Conservation (phyloP, 2,113 vertebrate genomes). For the Centropristis striata region DNA sequence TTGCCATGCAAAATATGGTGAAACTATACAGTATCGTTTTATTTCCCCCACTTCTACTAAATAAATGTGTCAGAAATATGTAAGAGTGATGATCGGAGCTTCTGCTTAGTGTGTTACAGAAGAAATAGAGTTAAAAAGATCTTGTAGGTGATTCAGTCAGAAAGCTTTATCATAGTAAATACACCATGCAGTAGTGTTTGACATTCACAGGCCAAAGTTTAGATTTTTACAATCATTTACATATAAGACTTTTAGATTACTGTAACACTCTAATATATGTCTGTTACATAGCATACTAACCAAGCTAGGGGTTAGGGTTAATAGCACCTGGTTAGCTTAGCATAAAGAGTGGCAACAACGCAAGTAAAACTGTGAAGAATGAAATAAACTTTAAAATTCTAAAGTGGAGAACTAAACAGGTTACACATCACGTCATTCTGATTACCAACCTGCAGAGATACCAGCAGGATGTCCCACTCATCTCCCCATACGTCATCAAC, state of each 20-base stretch:
- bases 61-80: not conserved
- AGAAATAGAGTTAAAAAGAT: not conserved
- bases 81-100: not conserved
- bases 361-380: not conserved
- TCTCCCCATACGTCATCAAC: conserved; percentile 93
- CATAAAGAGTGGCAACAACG: not conserved
- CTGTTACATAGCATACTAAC: too few relatives aligned
- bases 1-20: too few relatives aligned
- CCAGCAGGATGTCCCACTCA: conserved; percentile 93
- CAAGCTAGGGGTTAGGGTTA: too few relatives aligned
- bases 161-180: not conserved
- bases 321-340: too few relatives aligned
- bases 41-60: too few relatives aligned
- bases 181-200: not conserved
- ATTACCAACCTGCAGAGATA: conserved; percentile 91
- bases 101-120: not conserved
- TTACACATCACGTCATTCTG: not conserved
- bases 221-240: not conserved
- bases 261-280: not conserved
- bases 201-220: not conserved
- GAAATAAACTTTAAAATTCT: not conserved
- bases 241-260: not conserved
- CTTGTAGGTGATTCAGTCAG: not conserved
- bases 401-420: not conserved
- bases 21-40: too few relatives aligned